Conservation (phyloP, 2,113 vertebrate species). For the Lophochroa leadbeateri region DNA sequence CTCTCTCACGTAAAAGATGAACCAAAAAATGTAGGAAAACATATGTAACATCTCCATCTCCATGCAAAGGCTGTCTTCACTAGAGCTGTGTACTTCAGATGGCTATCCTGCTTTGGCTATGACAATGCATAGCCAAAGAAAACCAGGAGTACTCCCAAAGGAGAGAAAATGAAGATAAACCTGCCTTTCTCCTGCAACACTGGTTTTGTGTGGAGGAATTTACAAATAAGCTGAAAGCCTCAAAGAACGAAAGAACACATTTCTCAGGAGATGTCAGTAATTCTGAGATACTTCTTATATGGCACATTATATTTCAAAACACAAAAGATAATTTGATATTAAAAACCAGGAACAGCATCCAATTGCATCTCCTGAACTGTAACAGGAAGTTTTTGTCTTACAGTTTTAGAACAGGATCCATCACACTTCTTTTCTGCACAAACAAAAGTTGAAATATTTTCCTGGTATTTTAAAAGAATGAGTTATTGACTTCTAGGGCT, state of each 20-base stretch:
- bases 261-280: background rate
- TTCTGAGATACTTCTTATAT: background rate
- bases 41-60: background rate
- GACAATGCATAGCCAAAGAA: background rate
- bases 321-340: background rate
- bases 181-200: background rate
- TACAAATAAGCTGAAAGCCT: background rate
- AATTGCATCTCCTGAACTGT: background rate
- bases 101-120: background rate
- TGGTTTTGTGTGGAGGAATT: background rate
- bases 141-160: background rate
- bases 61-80: background rate
- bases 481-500: background rate
- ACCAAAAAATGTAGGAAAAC: background rate
- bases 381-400: background rate
- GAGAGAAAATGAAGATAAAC: background rate
- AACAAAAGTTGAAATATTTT: background rate
- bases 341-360: background rate
- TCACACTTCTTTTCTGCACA: background rate
- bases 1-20: background rate
- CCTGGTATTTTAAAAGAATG: background rate
- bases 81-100: background rate
- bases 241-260: background rate
- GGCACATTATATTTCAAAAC: background rate
- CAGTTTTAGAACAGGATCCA: background rate